Evolutionary conservation across 2,797 vertebrate species (phyloP).

Genomic region (Melanotaenia maccullochi): DNA sequence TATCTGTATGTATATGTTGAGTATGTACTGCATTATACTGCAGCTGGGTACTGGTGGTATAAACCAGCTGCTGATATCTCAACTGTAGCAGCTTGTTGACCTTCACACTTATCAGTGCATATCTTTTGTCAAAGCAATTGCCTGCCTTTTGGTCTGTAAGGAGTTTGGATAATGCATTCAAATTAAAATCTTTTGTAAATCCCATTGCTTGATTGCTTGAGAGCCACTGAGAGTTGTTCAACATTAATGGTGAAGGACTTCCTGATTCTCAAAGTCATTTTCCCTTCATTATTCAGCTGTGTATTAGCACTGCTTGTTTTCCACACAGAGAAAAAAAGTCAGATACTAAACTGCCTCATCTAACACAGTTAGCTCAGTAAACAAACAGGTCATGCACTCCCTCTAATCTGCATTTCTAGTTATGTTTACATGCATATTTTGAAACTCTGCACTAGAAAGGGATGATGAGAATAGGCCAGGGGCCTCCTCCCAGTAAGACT

Average conservation of each 20-base stretch:
- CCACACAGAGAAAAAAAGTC: slow-evolving; percentile 59
- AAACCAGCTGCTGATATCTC: slow-evolving; percentile 70
- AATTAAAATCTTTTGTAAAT: slow-evolving; percentile 85
- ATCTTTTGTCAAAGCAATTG: slow-evolving; percentile 77
- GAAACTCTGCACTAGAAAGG: not conserved
- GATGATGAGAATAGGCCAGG: not conserved
- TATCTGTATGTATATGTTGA: slow-evolving; percentile 42
- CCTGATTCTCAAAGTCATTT: slow-evolving; percentile 81
- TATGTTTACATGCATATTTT: slow-evolving; percentile 6
- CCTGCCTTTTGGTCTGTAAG: slow-evolving; percentile 74
- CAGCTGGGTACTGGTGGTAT: slow-evolving; percentile 29
- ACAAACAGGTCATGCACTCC: slow-evolving; percentile 34
- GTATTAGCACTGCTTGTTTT: slow-evolving; percentile 75
- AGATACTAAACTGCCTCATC: slow-evolving; percentile 49
- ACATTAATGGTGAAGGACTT: slow-evolving; percentile 81
- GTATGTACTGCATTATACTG: slow-evolving; percentile 41
- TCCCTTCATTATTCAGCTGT: slow-evolving; percentile 74
- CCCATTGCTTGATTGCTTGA: slow-evolving; percentile 81
- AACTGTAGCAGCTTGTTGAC: slow-evolving; percentile 80
- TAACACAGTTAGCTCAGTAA: slow-evolving; percentile 25
- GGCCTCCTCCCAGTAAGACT: too few relatives aligned
- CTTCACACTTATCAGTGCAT: slow-evolving; percentile 81
- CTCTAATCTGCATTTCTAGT: slow-evolving; percentile 5
- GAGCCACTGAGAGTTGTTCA: slow-evolving; percentile 82
- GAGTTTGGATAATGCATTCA: slow-evolving; percentile 82